These are phyloP conservation scores for Rhinoderma darwinii DNA, from an alignment of 2,113 vertebrate species.

Conservation along the genomic window DNA sequence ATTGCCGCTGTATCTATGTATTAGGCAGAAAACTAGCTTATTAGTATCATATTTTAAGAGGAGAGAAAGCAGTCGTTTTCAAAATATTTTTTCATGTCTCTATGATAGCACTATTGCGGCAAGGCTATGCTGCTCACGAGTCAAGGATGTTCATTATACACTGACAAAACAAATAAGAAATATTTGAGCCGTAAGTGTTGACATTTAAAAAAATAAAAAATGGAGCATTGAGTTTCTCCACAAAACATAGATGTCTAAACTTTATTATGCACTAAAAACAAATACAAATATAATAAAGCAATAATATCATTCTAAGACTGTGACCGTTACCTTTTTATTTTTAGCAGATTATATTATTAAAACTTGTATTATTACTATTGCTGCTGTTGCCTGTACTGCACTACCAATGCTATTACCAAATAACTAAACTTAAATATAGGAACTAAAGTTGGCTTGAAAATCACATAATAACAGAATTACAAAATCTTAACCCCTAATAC, in stretches of 20 bases:
- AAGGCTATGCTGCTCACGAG: neutral
- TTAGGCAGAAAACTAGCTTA: neutral
- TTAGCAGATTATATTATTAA: neutral
- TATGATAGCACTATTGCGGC: neutral
- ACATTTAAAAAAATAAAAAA: neutral
- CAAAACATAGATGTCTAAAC: neutral
- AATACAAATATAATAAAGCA: neutral
- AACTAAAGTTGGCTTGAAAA: no score
- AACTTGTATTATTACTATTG: neutral
- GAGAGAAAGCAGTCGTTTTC: neutral
- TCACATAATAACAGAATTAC: no score
- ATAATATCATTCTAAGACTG: neutral
- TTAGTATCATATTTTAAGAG: neutral
- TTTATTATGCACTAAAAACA: neutral
- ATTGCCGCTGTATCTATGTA: neutral
- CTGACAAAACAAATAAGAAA: neutral
- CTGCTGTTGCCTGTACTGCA: neutral
- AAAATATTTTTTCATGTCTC: neutral
- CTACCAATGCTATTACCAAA: no score
- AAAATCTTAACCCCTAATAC: no score
- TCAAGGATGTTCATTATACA: slow-evolving; percentile 18
- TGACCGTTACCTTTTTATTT: neutral
- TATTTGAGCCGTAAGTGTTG: neutral
- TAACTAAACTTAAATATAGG: no score
- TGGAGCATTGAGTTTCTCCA: neutral